A percentile compares a stretch with the other conserved stretches of the same genome.
Evolutionary conservation across 2,888 invertebrate species (phyloP).

Genomic region (Ceramica pisi): DNA sequence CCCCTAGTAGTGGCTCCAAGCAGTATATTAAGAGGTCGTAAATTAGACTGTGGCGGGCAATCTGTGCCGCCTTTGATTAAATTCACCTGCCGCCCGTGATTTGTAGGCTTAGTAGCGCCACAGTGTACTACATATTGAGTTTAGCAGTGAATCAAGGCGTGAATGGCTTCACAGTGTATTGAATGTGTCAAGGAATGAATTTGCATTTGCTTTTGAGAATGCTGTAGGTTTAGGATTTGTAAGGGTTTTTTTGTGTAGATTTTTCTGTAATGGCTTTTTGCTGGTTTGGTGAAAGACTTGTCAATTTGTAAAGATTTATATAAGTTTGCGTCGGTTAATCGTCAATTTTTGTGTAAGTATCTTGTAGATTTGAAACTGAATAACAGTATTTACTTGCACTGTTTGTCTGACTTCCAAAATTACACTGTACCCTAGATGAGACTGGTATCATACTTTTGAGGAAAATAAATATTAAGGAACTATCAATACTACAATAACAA

Average conservation of each 20-base stretch:
- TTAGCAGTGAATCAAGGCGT: constrained; percentile 26
- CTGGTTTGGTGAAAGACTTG: neutral
- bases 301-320: neutral
- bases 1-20: constrained; percentile 59
- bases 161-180: constrained; percentile 27
- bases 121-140: constrained; percentile 43
- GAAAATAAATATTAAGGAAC: too few relatives aligned
- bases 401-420: too few relatives aligned
- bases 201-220: constrained; percentile 26
- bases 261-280: neutral
- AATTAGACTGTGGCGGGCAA: constrained; percentile 74
- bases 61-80: constrained; percentile 78
- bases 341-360: neutral
- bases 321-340: neutral
- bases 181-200: constrained; percentile 37
- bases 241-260: neutral
- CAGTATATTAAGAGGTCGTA: constrained; percentile 75
- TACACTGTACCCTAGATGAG: too few relatives aligned
- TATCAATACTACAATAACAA: too few relatives aligned
- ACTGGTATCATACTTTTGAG: too few relatives aligned
- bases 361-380: too few relatives aligned
- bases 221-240: neutral
- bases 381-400: too few relatives aligned
- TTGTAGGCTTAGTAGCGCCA: constrained; percentile 71
- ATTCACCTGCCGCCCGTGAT: constrained; percentile 75